Base-by-base conservation (phyloP, 1,140 invertebrate genomes). In the Fopius arisanus region DNA sequence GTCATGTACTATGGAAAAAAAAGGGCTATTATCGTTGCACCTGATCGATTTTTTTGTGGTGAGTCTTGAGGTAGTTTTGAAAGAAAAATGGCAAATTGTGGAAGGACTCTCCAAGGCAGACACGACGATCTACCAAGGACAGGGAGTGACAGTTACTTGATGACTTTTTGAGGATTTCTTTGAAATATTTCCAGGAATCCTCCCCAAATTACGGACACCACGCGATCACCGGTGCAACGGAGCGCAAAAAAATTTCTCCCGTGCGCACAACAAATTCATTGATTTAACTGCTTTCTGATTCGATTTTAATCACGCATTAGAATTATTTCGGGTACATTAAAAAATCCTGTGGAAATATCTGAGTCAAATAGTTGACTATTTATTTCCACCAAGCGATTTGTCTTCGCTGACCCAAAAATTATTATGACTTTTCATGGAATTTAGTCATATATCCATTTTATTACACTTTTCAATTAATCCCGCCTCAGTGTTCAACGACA, bases 171-270 rank as follows among this genome's bases (percentile, higher is more conserved):
- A 65, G 29, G 26, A 19, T 65, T 65, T 33, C 54, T 59, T 14
- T 23, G 23, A 59, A 59, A 59, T 26, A 65, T 1, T 65, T 65
- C 29, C 29, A 6, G 16, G 62, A 65, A 65, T 29, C 16, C 14
- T n/a, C n/a, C 14, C 14, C 12, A 65, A 65, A 65, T 65, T 65
- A 65, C 62, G n/a, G 10, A 65, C 26, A 65, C 62, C 62, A 65
- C 62, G 62, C 62, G 62, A 65, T 65, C 26, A 29, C 26, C 3
- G 26, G 62, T 59, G 19, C 54, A 59, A 7, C 23, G 3, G 23
- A 59, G 54, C 33, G 33, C 54, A 26, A 59, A 28, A 48, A 59
- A 26, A 14, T 26, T 1, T 23, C 26, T 28, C 23, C 12, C 23
- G 33, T 33, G 9, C 21, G 23, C 3, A 26, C n/a, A 59, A 26